Evolutionary conservation across 2,888 invertebrate genomes (phyloP), one percentile per base, ranked within the genome.

Genomic region (Suillia variegata): DNA sequence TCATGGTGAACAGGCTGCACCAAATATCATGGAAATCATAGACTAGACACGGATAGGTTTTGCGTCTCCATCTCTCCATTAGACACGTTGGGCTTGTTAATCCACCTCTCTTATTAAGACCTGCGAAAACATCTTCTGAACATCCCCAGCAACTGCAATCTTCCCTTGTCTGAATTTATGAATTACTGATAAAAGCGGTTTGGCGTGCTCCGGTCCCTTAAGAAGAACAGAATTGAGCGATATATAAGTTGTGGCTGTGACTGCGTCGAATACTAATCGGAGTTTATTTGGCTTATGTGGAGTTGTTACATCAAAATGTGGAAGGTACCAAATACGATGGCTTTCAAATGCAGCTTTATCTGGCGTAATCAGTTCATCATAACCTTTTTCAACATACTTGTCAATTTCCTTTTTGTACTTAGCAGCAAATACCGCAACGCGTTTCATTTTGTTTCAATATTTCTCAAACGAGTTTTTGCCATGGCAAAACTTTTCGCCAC

Each of bases 111-210:
- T 15, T 1, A 78, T 69, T 21, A 63, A 62, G 0, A 76, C 57
- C 42, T 68, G 73, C 8, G 70, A 57, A 52, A 74, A 76, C 75
- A 78, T 75, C 22, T 78, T 75, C 15, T 60, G 65, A 1, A 76
- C 71, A 51, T 77, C 75, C 1, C 64, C 73, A 4, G 52, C 67
- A 2, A 75, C 51, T 1, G 73, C 74, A 1, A 70, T 52, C 1
- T 22, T 26, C 1, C 61, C 58, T 54, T 66, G 65, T 26, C 72
- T 56, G 50, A 73, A 75, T 6, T 70, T 66, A 58, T 74, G 62
- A 5, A 74, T 18, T 1, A 73, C 67, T 1, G 68, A 70, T 0
- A 67, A 33, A 5, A 75, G 49, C 2, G 68, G 62, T 17, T 68
- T 62, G 1, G 73, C 57, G 1, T 72, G 54, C 38, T 74, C 72